Evolutionary conservation across 2,797 vertebrate genomes (phyloP).

Genomic region (Acrocephalus scirpaceus): DNA sequence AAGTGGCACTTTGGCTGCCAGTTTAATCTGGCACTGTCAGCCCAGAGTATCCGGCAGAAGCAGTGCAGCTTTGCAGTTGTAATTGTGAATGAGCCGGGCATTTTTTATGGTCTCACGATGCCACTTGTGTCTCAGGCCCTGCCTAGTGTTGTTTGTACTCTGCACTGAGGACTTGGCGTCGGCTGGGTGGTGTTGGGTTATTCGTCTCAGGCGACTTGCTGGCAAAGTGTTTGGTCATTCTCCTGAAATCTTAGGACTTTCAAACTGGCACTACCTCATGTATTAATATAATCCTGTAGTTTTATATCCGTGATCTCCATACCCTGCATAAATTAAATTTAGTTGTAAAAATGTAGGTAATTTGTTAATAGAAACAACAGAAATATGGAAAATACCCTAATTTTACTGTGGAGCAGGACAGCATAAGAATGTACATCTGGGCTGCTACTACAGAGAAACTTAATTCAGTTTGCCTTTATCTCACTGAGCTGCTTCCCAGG

Average conservation of each 20-base stretch:
- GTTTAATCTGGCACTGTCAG: background rate
- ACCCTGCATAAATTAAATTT: background rate
- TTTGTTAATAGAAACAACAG: background rate
- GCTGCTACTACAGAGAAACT: background rate
- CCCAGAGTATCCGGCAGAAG: background rate
- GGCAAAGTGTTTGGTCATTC: background rate
- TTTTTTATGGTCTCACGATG: background rate
- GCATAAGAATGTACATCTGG: background rate
- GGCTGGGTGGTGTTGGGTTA: background rate
- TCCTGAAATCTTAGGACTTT: background rate
- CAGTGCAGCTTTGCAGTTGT: background rate
- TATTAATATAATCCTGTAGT: background rate
- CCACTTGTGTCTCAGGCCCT: rapidly evolving
- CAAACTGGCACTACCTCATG: background rate
- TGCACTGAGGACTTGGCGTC: background rate
- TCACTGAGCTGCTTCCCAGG: background rate
- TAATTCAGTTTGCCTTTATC: background rate
- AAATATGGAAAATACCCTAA: background rate
- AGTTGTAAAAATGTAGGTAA: background rate
- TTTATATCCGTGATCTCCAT: background rate
- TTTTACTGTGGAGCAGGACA: background rate
- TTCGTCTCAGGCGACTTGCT: background rate
- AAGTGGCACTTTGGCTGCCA: background rate
- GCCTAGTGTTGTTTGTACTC: background rate
- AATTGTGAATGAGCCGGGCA: background rate